Conservation (phyloP, 2,888 invertebrate genomes). For the Nomada goodeniana region DNA sequence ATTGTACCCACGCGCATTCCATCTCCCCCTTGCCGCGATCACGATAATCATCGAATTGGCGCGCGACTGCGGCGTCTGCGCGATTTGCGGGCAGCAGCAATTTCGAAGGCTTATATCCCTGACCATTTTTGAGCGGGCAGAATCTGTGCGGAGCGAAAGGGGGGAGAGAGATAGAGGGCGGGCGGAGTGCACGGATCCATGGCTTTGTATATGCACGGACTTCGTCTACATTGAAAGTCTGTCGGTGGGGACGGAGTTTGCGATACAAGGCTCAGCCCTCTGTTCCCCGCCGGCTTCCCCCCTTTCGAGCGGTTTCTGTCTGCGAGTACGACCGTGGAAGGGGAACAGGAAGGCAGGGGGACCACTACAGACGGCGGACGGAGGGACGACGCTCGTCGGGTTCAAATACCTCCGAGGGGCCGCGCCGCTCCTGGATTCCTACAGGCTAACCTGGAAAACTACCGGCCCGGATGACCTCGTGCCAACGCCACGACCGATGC, state of each 20-base stretch:
- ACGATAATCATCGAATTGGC: not conserved
- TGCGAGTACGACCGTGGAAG: slow-evolving; percentile 32
- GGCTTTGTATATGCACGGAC: slow-evolving; percentile 48
- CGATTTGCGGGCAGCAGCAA: slow-evolving; percentile 11
- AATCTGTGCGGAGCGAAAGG: no score
- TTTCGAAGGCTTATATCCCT: slow-evolving; percentile 21
- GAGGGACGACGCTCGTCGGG: slow-evolving; percentile 64
- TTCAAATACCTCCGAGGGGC: slow-evolving; percentile 77
- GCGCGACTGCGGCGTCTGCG: not conserved
- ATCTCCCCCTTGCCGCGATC: not conserved
- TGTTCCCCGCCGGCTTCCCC: slow-evolving; percentile 49
- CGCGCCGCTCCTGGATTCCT: slow-evolving; percentile 69
- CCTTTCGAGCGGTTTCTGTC: slow-evolving; percentile 63
- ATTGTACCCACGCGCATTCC: no score
- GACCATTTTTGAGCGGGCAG: slow-evolving; percentile 18
- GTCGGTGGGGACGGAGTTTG: slow-evolving; percentile 51
- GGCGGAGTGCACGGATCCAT: slow-evolving; percentile 14
- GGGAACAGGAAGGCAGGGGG: slow-evolving; percentile 42
- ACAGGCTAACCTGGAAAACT: slow-evolving; percentile 64
- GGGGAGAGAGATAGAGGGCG: not conserved
- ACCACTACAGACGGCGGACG: slow-evolving; percentile 65
- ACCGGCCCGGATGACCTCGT: slow-evolving; percentile 65
- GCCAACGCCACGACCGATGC: slow-evolving; percentile 49
- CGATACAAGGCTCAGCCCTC: slow-evolving; percentile 52
- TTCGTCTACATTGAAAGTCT: slow-evolving; percentile 54